Conservation (phyloP, 2,888 invertebrate species). For the Rambutsinella grinnellia region DNA sequence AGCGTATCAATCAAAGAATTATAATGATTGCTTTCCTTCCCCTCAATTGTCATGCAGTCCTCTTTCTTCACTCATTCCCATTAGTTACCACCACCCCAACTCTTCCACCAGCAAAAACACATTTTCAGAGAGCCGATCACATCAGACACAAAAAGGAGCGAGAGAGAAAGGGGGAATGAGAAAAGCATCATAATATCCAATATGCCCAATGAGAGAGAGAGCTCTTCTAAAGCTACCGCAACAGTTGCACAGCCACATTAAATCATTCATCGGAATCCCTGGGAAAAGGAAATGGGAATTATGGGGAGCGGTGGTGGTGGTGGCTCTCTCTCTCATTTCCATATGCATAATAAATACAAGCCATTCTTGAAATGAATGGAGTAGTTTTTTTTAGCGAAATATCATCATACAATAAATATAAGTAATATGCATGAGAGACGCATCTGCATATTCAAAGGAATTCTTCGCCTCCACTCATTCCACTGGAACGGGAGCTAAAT, state of each 20-base stretch:
- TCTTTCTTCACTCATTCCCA: slow-evolving; percentile 1
- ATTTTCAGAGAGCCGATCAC: slow-evolving; percentile 29
- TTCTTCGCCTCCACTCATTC: too few species aligned
- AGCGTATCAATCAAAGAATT: slow-evolving; percentile 53
- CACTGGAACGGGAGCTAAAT: not conserved
- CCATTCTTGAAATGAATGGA: slow-evolving; percentile 38
- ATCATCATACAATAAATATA: slow-evolving; percentile 6
- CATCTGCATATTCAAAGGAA: slow-evolving; percentile 12
- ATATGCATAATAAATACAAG: slow-evolving; percentile 56
- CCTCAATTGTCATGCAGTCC: not conserved
- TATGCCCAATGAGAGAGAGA: not conserved
- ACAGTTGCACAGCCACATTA: not conserved
- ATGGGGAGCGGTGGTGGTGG: slow-evolving; percentile 14
- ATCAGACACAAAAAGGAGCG: slow-evolving; percentile 23
- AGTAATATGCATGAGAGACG: not conserved
- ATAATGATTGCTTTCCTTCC: slow-evolving; percentile 39
- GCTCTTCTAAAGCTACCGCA: not conserved
- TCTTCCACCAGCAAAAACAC: not conserved
- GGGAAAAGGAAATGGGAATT: slow-evolving; percentile 58
- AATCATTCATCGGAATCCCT: slow-evolving; percentile 51
- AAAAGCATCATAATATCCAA: not conserved
- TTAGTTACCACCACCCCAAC: not conserved
- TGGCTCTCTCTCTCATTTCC: too few species aligned
- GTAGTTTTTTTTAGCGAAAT: not conserved
- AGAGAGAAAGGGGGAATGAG: slow-evolving; percentile 1